Conservation (phyloP, 2,888 invertebrate genomes). For the Yponomeuta sedellus region DNA sequence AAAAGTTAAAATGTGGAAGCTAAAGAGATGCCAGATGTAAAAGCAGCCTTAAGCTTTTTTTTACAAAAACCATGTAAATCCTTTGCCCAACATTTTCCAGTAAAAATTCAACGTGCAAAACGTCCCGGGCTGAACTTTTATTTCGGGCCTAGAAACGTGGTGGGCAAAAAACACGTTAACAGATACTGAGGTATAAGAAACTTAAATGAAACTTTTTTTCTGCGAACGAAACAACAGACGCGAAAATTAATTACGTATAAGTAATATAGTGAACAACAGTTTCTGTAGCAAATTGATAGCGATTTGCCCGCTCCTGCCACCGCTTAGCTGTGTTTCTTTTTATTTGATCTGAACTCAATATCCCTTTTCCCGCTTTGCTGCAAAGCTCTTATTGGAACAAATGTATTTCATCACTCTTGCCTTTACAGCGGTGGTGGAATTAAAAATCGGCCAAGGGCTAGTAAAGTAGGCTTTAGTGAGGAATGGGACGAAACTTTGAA, state of each 20-base stretch:
- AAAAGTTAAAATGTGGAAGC: no score
- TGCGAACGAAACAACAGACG: conserved; percentile 2
- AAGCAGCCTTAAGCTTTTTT: no score
- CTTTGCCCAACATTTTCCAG: no score
- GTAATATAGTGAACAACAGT: conserved; percentile 12
- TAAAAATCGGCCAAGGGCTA: not conserved
- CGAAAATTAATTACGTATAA: conserved; percentile 12
- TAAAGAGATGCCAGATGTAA: no score
- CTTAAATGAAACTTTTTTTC: not conserved
- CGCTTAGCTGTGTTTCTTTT: conserved; percentile 42
- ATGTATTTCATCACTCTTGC: conserved; percentile 55
- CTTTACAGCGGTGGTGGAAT: conserved; percentile 11
- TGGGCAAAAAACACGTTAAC: not conserved
- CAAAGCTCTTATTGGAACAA: conserved; percentile 53
- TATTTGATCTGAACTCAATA: conserved; percentile 50
- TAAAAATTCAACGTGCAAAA: no score
- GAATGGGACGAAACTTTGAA: no score
- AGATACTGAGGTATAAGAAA: not conserved
- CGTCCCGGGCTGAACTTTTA: conserved; percentile 31
- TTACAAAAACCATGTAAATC: no score
- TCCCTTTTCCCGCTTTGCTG: conserved; percentile 41
- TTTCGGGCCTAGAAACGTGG: conserved; percentile 39
- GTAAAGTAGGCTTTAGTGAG: no score
- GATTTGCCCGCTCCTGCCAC: conserved; percentile 45
- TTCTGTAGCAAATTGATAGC: conserved; percentile 46